Percentiles rank a stretch among this genome's conserved stretches.
Conservation (phyloP, 2,797 vertebrate genomes). For the Hoplostethus atlanticus region DNA sequence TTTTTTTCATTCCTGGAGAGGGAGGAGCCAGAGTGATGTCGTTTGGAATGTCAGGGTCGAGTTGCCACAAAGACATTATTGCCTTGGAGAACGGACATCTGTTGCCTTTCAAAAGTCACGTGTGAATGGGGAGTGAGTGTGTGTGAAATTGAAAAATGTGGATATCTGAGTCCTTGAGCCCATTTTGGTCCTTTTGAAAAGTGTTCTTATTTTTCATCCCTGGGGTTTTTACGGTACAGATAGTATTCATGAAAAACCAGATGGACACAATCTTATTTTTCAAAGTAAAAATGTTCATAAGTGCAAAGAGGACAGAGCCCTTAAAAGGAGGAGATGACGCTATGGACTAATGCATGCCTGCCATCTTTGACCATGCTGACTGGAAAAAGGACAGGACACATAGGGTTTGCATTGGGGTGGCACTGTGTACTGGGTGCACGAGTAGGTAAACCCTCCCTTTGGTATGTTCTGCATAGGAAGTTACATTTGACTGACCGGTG, state of each 20-base stretch:
- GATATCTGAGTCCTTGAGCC: conserved; percentile 75
- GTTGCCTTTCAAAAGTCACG: conserved; percentile 83
- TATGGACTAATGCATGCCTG: conserved; percentile 55
- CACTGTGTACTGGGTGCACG: conserved; percentile 40
- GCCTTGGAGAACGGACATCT: conserved; percentile 86
- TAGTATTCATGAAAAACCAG: conserved; percentile 78
- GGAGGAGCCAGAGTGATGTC: conserved; percentile 71
- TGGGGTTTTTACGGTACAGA: conserved; percentile 83
- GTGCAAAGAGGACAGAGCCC: conserved; percentile 59
- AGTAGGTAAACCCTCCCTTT: background rate
- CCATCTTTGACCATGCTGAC: conserved; percentile 47
- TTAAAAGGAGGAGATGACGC: conserved; percentile 55
- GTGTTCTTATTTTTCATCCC: conserved; percentile 88
- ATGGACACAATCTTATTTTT: conserved; percentile 83
- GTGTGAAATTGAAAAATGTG: conserved; percentile 48
- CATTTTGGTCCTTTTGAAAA: conserved; percentile 83
- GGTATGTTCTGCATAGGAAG: conserved; percentile 33
- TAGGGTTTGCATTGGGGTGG: conserved; percentile 23
- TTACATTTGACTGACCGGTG: conserved; percentile 21
- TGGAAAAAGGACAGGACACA: conserved; percentile 37
- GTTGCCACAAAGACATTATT: conserved; percentile 87
- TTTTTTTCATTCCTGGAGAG: conserved; percentile 75
- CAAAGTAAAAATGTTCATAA: conserved; percentile 67
- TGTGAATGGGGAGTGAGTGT: conserved; percentile 63
- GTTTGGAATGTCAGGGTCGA: conserved; percentile 82